These are phyloP conservation scores for Trisateles emortualis DNA, from an alignment of 2,888 invertebrate species.

Conservation along the genomic window DNA sequence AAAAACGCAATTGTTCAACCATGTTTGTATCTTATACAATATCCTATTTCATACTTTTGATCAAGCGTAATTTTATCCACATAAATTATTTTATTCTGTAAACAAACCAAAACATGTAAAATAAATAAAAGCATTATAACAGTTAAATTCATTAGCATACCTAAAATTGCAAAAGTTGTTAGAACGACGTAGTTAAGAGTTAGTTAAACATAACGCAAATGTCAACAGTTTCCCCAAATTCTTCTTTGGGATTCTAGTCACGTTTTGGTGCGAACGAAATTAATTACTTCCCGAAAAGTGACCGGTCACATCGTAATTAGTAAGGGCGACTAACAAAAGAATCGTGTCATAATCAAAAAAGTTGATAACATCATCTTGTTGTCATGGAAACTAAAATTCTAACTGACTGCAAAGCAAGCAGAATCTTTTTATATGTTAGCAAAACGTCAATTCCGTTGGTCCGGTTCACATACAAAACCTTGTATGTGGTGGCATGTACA, in stretches of 20 bases:
- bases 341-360: constrained; percentile 27
- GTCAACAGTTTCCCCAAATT: constrained; percentile 43
- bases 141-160: constrained; percentile 3
- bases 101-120: background rate
- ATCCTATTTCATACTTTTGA: too few relatives aligned
- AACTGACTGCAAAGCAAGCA: constrained; percentile 13
- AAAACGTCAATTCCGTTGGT: constrained; percentile 27
- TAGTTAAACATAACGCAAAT: constrained; percentile 32
- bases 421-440: constrained; percentile 34
- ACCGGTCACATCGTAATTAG: constrained; percentile 39
- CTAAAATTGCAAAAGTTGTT: constrained; percentile 2
- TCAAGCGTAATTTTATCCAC: too few relatives aligned
- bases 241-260: constrained; percentile 42
- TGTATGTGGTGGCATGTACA: constrained; percentile 40
- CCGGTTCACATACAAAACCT: constrained; percentile 38
- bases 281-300: constrained; percentile 43
- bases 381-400: constrained; percentile 7
- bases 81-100: background rate
- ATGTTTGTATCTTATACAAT: too few relatives aligned
- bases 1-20: too few relatives aligned
- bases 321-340: constrained; percentile 17
- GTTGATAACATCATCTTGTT: constrained; percentile 12
- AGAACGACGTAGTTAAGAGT: constrained; percentile 37
- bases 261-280: constrained; percentile 47
- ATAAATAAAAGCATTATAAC: background rate